Evolutionary conservation across 2,113 vertebrate species (phyloP), one percentile per base, ranked within the genome.

Genomic region (Tor tambroides): DNA sequence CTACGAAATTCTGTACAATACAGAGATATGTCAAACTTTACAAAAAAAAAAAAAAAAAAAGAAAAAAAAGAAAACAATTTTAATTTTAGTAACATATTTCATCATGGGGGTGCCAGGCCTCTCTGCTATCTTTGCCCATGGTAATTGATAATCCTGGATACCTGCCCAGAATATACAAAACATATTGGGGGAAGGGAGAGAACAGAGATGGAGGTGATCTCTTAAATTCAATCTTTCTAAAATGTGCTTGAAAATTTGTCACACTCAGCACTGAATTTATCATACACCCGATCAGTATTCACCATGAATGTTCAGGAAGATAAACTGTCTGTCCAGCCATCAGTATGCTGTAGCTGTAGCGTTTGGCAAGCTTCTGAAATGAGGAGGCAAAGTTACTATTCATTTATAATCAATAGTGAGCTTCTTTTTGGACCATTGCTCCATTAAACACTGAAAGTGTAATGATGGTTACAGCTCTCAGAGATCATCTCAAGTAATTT

Each of bases 371-470:
- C 71, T 74, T 41, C 19, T 14, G 35, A 74, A 74, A 74, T 75
- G 71, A 75, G 23, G 23, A 75, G 71, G 5, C n/a, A 76, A 46
- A 76, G 72, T 46, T 76, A 76, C 12, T 75, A 75, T 15, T 75
- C n/a, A 75, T 75, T 15, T 26, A 46, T 75, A 41, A 75, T 75
- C 23, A 43, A n/a, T 43, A 46, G 41, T 46, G 41, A 28, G 41
- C n/a, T 76, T 76, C 23, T 76, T 76, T 75, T 46, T 76, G 41
- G 41, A 46, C 41, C 72, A 76, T 6, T 46, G 41, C 72, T 76
- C 12, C 41, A 46, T 75, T 46, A 46, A 75, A 46, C 2, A 5
- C 41, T 75, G 41, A 41, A 43, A 76, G 72, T 75, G 12, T 28
- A 75, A 46, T 46, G 72, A n/a, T 46, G n/a, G 41, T 46, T 41